Conservation (phyloP, 2,113 vertebrate species). For the Pluvianellus socialis region DNA sequence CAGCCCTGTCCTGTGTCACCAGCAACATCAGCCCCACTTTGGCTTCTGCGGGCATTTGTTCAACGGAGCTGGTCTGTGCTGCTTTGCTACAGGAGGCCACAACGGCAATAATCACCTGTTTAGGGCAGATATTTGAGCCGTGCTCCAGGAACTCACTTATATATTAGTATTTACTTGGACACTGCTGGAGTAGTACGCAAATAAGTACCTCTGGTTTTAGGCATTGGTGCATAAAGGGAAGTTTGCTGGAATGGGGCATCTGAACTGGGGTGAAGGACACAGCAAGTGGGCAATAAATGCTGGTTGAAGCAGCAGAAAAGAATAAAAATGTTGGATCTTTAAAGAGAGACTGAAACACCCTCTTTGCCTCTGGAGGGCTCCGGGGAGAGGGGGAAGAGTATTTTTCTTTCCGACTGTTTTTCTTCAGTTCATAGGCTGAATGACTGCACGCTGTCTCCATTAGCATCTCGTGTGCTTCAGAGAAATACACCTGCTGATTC, state of each 20-base stretch:
- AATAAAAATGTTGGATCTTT: neutral
- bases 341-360: neutral
- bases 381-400: neutral
- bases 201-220: neutral
- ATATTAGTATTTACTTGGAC: neutral
- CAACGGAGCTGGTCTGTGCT: neutral
- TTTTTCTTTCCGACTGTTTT: neutral
- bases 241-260: neutral
- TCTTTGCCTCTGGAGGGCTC: neutral
- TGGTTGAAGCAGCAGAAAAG: neutral
- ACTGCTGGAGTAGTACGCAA: neutral
- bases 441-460: neutral
- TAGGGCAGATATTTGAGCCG: neutral
- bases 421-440: neutral
- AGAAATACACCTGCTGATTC: conserved; percentile 35
- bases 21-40: neutral
- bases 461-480: neutral
- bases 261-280: neutral
- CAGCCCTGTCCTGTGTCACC: neutral
- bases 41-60: neutral
- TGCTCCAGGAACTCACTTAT: neutral
- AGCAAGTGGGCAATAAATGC: neutral
- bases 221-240: neutral
- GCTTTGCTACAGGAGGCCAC: neutral
- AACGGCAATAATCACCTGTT: neutral